These are phyloP conservation scores for Scophthalmus maximus DNA, from an alignment of 2,113 vertebrate genomes.

Conservation along the genomic window DNA sequence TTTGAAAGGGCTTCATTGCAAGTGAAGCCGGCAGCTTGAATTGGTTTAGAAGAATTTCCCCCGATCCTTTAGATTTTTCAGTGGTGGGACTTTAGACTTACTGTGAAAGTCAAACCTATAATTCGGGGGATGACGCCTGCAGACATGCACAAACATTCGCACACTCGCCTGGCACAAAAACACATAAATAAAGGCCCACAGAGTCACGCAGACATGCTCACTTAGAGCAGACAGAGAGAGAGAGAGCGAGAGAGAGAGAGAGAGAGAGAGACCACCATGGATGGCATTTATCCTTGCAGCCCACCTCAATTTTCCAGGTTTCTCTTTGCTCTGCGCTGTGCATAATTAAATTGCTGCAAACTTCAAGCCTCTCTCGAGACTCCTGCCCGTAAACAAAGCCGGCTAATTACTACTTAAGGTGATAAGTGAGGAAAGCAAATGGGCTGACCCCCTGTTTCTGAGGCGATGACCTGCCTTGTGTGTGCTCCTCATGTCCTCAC, in stretches of 20 bases:
- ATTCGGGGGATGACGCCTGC: slow-evolving; percentile 57
- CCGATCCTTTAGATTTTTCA: slow-evolving; percentile 34
- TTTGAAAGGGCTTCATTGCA: slow-evolving; percentile 10
- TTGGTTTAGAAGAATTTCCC: slow-evolving; percentile 31
- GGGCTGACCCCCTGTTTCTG: slow-evolving; percentile 34
- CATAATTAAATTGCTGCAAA: slow-evolving; percentile 74
- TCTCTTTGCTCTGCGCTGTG: slow-evolving; percentile 42
- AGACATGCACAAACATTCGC: slow-evolving; percentile 42
- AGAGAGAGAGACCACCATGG: slow-evolving; percentile 38
- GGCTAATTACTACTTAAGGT: slow-evolving; percentile 63
- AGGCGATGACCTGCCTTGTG: slow-evolving; percentile 55
- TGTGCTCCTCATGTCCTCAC: slow-evolving; percentile 59
- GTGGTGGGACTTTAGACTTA: slow-evolving; percentile 46
- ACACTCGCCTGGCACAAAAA: slow-evolving; percentile 22
- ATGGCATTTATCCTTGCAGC: slow-evolving; percentile 68
- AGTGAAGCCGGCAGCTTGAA: slow-evolving; percentile 6
- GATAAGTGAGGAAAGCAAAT: slow-evolving; percentile 45
- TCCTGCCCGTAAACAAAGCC: slow-evolving; percentile 61
- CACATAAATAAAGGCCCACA: slow-evolving; percentile 53
- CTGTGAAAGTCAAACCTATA: slow-evolving; percentile 68
- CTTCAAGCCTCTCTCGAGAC: slow-evolving; percentile 60
- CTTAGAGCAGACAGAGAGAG: slow-evolving; percentile 27
- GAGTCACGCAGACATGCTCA: slow-evolving; percentile 39
- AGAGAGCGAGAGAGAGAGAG: too few relatives aligned
- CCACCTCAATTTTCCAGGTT: slow-evolving; percentile 71